phyloP scores from a whole-genome alignment of 2,797 vertebrate genomes.

The Amazonetta brasiliensis region DNA sequence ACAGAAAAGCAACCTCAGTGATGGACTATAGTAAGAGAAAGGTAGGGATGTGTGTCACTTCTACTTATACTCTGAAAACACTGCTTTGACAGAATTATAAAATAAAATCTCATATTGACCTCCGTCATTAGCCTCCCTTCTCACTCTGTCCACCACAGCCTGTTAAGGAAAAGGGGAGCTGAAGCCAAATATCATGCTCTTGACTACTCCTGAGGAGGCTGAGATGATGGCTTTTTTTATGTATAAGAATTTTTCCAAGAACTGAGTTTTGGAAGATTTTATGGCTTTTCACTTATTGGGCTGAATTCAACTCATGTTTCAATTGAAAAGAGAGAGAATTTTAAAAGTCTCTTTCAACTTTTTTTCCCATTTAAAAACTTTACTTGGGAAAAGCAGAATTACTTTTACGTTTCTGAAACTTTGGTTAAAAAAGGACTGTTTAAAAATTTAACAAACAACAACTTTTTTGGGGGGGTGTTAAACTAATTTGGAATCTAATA shows the following conservation, averaged over 20 bases:
- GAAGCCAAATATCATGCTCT: neutral
- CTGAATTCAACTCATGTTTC: neutral
- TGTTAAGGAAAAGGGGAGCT: neutral
- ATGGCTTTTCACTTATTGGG: neutral
- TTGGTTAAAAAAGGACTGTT: neutral
- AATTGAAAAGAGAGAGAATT: neutral
- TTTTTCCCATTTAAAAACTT: neutral
- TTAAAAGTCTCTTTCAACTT: neutral
- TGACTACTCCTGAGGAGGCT: neutral
- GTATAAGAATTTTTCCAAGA: neutral
- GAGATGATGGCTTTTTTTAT: neutral
- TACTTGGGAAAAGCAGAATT: neutral
- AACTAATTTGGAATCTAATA: neutral
- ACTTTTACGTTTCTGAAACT: neutral
- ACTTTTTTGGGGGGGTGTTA: neutral
- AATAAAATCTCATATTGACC: neutral
- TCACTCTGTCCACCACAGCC: neutral
- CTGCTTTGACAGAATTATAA: neutral
- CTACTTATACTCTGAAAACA: neutral
- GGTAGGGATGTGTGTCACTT: neutral
- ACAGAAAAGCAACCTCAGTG: neutral
- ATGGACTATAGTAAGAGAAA: neutral
- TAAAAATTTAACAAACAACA: no score
- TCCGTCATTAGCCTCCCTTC: neutral
- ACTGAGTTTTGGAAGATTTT: neutral